Evolutionary conservation across 2,797 vertebrate species (phyloP), one percentile per base, ranked within the genome.

Genomic region (Enteromius mattozi): DNA sequence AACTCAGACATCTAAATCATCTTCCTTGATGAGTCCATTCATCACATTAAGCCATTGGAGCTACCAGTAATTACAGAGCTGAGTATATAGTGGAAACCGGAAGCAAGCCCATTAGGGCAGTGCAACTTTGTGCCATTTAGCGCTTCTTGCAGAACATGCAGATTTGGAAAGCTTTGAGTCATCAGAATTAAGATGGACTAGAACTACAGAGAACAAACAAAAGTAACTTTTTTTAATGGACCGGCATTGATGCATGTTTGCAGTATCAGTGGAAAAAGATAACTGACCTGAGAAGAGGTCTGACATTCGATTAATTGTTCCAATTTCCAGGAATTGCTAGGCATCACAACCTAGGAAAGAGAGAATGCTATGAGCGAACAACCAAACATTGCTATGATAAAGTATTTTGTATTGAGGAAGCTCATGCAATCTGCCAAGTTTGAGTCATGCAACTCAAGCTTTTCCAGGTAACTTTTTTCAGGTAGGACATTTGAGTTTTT

Each of bases 391-490:
- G 0, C 88, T 35, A 80, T 89, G 88, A 90, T 86, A 17, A 93
- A 83, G 88, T 87, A 88, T 87, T 88, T 91, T 90, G 88, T 87
- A 82, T 83, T 72, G 30, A 84, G 24, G 37, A 77, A 82, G 47
- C 91, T 94, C 97, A 97, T 98, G 97, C 97, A 98, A 93, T 33
- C 91, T 95, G 95, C 95, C 92, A 93, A 88, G 90, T 93, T 87
- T 88, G 91, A 88, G 94, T 95, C 97, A 98, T 97, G 97, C 97
- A 97, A 96, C 93, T 97, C 95, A 92, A 95, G 94, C 94, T 94
- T 90, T 89, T 35, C 76, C 77, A 79, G 21, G 83, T 84, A 75
- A 69, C 9, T 45, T 63, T n/a, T 45, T 81, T 40, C 56, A 37
- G 13, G 63, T 45, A 79, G 80, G 56, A 51, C 71, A 85, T 63